A percentile compares a stretch with the other conserved stretches of the same genome.
Conservation (phyloP, 1,140 invertebrate genomes). For the Penaeus vannamei region DNA sequence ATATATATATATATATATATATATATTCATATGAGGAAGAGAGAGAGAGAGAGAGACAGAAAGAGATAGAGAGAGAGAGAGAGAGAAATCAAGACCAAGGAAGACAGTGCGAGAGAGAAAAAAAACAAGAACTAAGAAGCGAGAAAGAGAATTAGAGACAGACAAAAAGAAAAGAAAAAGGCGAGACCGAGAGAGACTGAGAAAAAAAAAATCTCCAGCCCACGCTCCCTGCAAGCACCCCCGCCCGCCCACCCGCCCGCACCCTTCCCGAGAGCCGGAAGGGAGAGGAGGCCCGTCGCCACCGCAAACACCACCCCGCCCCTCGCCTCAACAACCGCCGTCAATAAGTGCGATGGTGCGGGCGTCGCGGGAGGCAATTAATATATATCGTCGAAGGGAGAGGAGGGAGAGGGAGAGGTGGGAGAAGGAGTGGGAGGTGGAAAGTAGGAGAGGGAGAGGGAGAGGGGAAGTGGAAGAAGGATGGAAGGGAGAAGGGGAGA, state of each 20-base stretch:
- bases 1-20: conserved; percentile 22
- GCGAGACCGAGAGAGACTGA: not conserved
- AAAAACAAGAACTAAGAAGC: not conserved
- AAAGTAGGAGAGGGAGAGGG: not conserved
- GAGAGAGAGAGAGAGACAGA: conserved; percentile 6
- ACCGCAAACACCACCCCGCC: no score
- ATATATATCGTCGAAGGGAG: not conserved
- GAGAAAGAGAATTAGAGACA: not conserved
- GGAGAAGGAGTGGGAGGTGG: not conserved
- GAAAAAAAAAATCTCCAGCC: not conserved
- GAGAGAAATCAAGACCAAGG: not conserved
- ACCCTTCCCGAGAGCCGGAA: no score
- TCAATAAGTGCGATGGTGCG: no score
- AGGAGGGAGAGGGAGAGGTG: not conserved
- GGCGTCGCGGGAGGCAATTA: no score
- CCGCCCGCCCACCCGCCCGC: no score
- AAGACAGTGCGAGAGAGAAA: not conserved
- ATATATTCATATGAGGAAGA: not conserved
- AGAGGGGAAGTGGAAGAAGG: not conserved
- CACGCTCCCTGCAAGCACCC: no score
- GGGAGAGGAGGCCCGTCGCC: no score
- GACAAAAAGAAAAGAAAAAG: no score
- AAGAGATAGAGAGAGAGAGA: no score
- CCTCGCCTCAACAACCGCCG: no score
- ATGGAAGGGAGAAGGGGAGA: not conserved